These are phyloP conservation scores for Cherax destructor DNA, from an alignment of 1,140 invertebrate species.

Conservation along the genomic window DNA sequence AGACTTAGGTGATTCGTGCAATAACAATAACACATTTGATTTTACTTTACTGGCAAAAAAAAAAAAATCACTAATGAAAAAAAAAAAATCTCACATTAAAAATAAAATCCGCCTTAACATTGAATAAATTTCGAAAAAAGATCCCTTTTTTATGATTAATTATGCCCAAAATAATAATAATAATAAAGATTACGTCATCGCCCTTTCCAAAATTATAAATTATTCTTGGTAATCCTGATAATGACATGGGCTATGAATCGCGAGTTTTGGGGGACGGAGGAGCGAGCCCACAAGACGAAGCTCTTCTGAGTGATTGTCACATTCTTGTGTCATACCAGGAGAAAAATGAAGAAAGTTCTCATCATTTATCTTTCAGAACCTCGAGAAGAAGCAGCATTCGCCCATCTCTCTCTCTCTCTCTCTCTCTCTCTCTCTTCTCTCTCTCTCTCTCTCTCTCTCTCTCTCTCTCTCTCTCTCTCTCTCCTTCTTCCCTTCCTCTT, in stretches of 20 bases:
- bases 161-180: no score
- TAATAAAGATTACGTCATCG: no score
- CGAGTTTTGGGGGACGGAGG: not conserved
- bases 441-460: not conserved
- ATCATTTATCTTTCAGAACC: conserved; percentile 55
- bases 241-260: conserved; percentile 40
- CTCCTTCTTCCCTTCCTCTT: not conserved
- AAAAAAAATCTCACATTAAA: no score
- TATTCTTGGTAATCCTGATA: conserved; percentile 34
- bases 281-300: conserved; percentile 15
- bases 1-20: no score
- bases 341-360: conserved; percentile 53
- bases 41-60: no score
- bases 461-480: no score
- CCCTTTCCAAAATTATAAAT: conserved; percentile 3
- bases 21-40: no score
- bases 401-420: not conserved
- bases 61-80: no score
- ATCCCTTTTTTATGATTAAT: no score
- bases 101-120: no score
- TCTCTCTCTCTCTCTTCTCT: not conserved
- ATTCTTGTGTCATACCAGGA: conserved; percentile 51
- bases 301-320: conserved; percentile 42
- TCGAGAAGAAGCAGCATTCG: not conserved
- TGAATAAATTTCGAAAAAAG: no score